Evolutionary conservation across 1,140 invertebrate genomes (phyloP), one percentile per base, ranked within the genome.

Genomic region (Achroia grisella): DNA sequence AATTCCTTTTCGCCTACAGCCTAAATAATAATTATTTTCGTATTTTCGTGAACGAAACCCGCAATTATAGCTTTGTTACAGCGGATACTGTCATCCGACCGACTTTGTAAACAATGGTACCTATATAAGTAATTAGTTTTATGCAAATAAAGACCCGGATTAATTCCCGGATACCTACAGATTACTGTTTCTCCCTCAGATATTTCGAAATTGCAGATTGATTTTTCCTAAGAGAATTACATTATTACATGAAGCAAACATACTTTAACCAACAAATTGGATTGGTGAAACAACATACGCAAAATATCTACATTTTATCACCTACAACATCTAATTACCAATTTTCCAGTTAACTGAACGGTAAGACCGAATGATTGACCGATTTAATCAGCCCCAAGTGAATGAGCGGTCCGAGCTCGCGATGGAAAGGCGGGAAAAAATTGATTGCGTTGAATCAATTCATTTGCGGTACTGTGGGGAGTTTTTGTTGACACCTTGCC

Each of bases 331-430:
- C 71, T 78, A 77, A 81, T 81, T 81, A 81, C 74, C 70, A 79
- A 81, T 81, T 81, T 81, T 81, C 77, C 73, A 77, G 77, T 63
- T 71, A 75, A 74, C 53, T 79, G 74, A 71, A 79, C 69, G 71
- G 73, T 77, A 56, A 79, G 70, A 75, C 63, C 60, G 67, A 76
- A 75, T 79, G 74, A 81, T 77, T 75, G 77, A 81, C 72, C 77
- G 71, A 67, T 75, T 78, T 73, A 78, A 81, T 81, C 77, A 78
- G 62, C 51, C 57, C 52, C 32, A 55, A 62, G 56, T 68, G 67
- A 71, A 71, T 66, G 70, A 71, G 51, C 52, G 52, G 60, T 23
- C 17, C 17, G 17, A 23, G 17, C 17, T 6, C 17, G 17, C 17
- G 17, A 23, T 23, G 42, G 28, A 30, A 44, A 56, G 53, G 51